Evolutionary conservation across 2,888 invertebrate genomes (phyloP).

Genomic region (Girardia tigrina): DNA sequence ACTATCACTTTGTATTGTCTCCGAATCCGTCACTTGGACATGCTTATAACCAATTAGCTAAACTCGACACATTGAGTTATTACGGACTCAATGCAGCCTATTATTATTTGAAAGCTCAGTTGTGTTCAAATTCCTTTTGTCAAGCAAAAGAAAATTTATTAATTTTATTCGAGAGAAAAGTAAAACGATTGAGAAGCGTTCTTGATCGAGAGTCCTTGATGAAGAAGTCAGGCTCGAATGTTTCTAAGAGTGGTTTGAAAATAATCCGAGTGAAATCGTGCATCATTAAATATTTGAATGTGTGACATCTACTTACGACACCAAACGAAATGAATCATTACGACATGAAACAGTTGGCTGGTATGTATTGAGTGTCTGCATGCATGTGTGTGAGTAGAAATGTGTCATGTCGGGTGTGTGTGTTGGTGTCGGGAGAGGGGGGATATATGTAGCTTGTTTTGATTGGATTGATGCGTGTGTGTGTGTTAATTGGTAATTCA

Average conservation of each 20-base stretch:
- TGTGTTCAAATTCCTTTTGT: background rate
- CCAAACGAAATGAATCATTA: background rate
- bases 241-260: background rate
- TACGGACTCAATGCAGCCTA: constrained; percentile 73
- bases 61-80: constrained; percentile 61
- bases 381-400: too few species aligned
- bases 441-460: too few species aligned
- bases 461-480: too few species aligned
- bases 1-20: constrained; percentile 57
- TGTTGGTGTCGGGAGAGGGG: too few species aligned
- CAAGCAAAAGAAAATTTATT: background rate
- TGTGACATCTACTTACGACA: background rate
- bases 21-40: constrained; percentile 58
- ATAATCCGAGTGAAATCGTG: background rate
- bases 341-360: too few species aligned
- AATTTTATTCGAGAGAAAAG: background rate
- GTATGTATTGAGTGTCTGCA: too few species aligned
- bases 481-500: too few species aligned
- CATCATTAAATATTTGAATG: background rate
- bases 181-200: background rate
- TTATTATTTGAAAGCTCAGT: constrained; percentile 58
- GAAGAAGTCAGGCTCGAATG: background rate
- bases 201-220: background rate
- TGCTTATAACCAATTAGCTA: constrained; percentile 86
- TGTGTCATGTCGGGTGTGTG: too few species aligned